phyloP scores from a whole-genome alignment of 2,888 invertebrate species.

The Cyrtodaria siliqua region DNA sequence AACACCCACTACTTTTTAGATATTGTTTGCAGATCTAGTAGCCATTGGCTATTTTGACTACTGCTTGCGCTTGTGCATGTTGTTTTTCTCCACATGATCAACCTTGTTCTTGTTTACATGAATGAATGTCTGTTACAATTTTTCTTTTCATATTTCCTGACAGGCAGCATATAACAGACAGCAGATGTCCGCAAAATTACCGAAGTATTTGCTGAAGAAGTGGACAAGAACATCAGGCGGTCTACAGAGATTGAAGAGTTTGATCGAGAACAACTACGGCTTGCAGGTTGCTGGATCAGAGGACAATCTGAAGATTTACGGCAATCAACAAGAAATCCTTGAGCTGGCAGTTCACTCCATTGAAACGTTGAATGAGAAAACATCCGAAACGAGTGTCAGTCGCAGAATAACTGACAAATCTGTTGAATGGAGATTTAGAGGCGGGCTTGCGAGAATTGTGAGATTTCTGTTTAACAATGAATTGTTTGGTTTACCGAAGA shows the following conservation, averaged over 20 bases:
- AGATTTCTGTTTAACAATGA: constrained; percentile 34
- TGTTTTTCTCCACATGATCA: no score
- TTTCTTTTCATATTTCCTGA: no score
- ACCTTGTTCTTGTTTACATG: no score
- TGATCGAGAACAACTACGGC: constrained; percentile 37
- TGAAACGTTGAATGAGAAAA: constrained; percentile 21
- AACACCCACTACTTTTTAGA: no score
- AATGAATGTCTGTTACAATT: no score
- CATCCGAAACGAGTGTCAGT: constrained; percentile 9
- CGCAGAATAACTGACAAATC: constrained; percentile 25
- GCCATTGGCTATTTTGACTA: no score
- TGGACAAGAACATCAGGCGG: constrained; percentile 38
- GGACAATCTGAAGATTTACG: constrained; percentile 37
- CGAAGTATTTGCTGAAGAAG: constrained; percentile 38
- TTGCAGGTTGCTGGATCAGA: constrained; percentile 28
- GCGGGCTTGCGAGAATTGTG: constrained; percentile 30
- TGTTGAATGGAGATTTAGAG: constrained; percentile 38
- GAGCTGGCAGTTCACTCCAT: constrained; percentile 40
- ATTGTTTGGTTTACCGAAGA: constrained; percentile 14
- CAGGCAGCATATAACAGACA: not conserved
- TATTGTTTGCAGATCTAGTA: not conserved
- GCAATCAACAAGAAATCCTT: constrained; percentile 29
- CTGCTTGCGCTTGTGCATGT: no score
- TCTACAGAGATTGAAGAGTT: constrained; percentile 15
- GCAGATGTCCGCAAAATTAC: constrained; percentile 27